Evolutionary conservation across 2,797 vertebrate species (phyloP).

Genomic region (Gymnothorax javanicus): DNA sequence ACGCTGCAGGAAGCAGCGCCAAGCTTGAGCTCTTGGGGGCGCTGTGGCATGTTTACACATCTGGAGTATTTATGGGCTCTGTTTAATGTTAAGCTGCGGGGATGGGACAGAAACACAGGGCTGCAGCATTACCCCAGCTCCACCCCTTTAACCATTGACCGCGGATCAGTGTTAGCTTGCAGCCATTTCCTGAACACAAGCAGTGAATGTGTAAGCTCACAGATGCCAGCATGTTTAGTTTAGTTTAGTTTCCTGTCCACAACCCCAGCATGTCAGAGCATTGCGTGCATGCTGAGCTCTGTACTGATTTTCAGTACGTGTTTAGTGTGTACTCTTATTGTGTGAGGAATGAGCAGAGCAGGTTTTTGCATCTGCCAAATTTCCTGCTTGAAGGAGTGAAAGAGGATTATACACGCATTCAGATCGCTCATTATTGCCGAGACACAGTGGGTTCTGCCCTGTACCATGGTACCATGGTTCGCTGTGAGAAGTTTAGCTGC

Average conservation of each 20-base stretch:
- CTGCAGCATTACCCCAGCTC: background rate
- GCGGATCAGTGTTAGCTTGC: background rate
- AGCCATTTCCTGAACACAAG: background rate
- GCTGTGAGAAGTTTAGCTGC: background rate
- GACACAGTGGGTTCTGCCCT: background rate
- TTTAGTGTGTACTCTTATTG: background rate
- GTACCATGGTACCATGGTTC: background rate
- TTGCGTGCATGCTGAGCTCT: background rate
- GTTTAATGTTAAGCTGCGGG: background rate
- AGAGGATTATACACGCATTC: background rate
- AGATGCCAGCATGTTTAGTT: background rate
- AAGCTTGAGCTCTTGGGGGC: background rate
- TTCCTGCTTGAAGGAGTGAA: background rate
- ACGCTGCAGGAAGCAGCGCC: constrained; percentile 1
- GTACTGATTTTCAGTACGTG: background rate
- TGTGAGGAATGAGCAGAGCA: background rate
- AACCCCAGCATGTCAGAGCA: background rate
- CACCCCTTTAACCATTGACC: background rate
- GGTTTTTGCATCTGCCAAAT: background rate
- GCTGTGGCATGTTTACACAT: constrained; percentile 25
- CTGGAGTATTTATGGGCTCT: constrained; percentile 25
- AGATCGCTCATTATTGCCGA: background rate
- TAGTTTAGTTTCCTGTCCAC: background rate
- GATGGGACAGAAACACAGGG: constrained; percentile 10
- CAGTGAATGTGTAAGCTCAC: background rate